Conservation (phyloP, 2,888 invertebrate species). For the Mactromeris polynyma region DNA sequence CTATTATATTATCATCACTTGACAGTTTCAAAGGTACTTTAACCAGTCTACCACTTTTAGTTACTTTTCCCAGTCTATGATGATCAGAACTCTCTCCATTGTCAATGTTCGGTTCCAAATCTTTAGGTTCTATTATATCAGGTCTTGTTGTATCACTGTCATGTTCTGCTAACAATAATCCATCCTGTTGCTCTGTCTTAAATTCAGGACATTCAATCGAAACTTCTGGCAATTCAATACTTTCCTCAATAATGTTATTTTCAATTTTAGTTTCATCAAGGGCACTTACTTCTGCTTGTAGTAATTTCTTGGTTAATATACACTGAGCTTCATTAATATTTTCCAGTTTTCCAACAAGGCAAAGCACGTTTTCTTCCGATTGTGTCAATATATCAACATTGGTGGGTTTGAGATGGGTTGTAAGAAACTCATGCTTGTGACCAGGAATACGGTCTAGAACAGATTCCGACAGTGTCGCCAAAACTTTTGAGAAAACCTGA, state of each 20-base stretch:
- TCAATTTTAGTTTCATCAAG: background rate
- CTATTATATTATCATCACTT: conserved; percentile 3
- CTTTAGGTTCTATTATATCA: background rate
- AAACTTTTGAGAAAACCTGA: conserved; percentile 76
- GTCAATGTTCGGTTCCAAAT: background rate
- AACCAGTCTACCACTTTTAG: conserved; percentile 52
- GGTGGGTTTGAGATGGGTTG: conserved; percentile 45
- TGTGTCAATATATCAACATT: conserved; percentile 21
- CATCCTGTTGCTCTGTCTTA: background rate
- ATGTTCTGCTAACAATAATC: background rate
- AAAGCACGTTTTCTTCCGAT: conserved; percentile 23
- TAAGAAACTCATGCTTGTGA: conserved; percentile 66
- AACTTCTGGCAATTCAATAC: background rate
- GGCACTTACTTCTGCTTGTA: background rate
- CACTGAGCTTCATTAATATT: conserved; percentile 29
- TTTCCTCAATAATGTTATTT: background rate
- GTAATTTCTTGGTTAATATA: conserved; percentile 17
- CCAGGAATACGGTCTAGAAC: conserved; percentile 69
- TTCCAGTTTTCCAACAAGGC: conserved; percentile 45
- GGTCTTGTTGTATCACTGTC: background rate
- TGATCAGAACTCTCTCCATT: background rate
- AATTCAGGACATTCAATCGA: background rate
- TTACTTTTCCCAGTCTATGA: background rate
- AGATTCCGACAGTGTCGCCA: conserved; percentile 70
- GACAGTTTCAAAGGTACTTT: conserved; percentile 31